Base-by-base conservation (phyloP, 2,797 vertebrate species). In the Anisognathus igniventris region DNA sequence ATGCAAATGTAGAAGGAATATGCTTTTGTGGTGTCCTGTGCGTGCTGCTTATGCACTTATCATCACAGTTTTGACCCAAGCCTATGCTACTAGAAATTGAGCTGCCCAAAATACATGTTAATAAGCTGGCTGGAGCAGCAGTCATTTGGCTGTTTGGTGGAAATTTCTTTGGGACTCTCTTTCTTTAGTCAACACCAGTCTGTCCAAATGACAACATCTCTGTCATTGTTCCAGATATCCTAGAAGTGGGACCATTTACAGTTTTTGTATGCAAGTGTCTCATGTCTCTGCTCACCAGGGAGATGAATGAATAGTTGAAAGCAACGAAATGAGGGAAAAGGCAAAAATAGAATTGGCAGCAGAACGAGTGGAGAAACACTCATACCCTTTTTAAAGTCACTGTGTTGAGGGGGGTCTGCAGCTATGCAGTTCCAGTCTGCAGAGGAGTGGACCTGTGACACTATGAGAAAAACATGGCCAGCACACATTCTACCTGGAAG, bases 11-110 rank as follows among this genome's bases (percentile, higher is more conserved):
- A 17, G 12, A 77, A 61, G 28, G 31, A 74, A 54, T 39, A 51
- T 31, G 22, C 2, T 86, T 76, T 61, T 51, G 39, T 1, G 0
- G 14, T 37, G 39, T 28, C 20, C 28, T 61, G 11, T 61, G 47
- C 0, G 0, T 3, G 4, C 5, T 10, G 2, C 75, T 81, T 37
- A 45, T 7, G 14, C 12, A 11, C 12, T 54, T 40, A 10, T 3
- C 40, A 86, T 61, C 8, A 53, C 7, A 62, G 31, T 61, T 62
- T 75, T 80, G 66, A 68, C 5, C 25, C 51, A 42, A 86, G 18
- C 6, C 24, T 57, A 5, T 6, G 9, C 40, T 51, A 20, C 7
- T 30, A 80, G 62, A 30, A 24, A 45, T 12, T 25, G n/a, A 6
- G 24, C 25, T 81, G 68, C 47, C 30, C 33, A 70, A 80, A 80